phyloP scores from a whole-genome alignment of 92 coral and sea anemone species.

The Zoanthus gigantus region DNA sequence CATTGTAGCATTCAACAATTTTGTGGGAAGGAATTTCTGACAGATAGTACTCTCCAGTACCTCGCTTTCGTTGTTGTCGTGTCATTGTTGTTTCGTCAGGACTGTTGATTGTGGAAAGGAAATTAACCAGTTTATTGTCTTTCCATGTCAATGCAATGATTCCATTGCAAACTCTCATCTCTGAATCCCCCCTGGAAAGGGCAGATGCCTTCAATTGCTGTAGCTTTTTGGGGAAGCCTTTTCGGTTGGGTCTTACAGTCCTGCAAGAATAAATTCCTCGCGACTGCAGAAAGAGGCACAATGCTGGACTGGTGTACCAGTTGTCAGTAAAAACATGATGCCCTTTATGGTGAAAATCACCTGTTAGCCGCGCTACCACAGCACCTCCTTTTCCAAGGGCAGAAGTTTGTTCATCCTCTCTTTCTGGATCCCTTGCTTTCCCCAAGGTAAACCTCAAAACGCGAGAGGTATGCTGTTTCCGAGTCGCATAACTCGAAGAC shows the following conservation, averaged over 20 bases:
- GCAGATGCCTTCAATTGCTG: slow-evolving; percentile 45
- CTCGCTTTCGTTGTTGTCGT: slow-evolving; percentile 40
- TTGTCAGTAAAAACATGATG: slow-evolving; percentile 56
- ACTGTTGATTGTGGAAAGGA: slow-evolving; percentile 39
- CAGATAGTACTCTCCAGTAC: slow-evolving; percentile 44
- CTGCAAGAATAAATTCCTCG: slow-evolving; percentile 61
- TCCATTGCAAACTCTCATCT: slow-evolving; percentile 41
- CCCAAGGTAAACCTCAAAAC: slow-evolving; percentile 58
- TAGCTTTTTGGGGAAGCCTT: slow-evolving; percentile 41
- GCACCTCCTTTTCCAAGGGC: slow-evolving; percentile 50
- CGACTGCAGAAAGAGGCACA: slow-evolving; percentile 47
- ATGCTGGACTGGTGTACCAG: slow-evolving; percentile 62
- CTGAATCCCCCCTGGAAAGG: slow-evolving; percentile 43
- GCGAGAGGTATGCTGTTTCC: slow-evolving; percentile 39
- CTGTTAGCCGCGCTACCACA: slow-evolving; percentile 29
- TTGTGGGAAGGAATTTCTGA: slow-evolving; percentile 44
- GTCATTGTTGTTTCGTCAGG: slow-evolving; percentile 49
- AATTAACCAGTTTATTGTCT: slow-evolving; percentile 57
- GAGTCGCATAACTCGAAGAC: slow-evolving; percentile 46
- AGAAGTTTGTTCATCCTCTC: slow-evolving; percentile 35
- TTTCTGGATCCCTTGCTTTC: slow-evolving; percentile 45
- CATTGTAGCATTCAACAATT: slow-evolving; percentile 46
- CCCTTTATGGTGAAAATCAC: slow-evolving; percentile 41
- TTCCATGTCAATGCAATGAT: slow-evolving; percentile 59
- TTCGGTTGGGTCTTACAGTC: slow-evolving; percentile 53